Percentiles rank a stretch among this genome's conserved stretches.
Conservation (phyloP, 2,797 vertebrate genomes). For the Tympanoctomys barrerae region DNA sequence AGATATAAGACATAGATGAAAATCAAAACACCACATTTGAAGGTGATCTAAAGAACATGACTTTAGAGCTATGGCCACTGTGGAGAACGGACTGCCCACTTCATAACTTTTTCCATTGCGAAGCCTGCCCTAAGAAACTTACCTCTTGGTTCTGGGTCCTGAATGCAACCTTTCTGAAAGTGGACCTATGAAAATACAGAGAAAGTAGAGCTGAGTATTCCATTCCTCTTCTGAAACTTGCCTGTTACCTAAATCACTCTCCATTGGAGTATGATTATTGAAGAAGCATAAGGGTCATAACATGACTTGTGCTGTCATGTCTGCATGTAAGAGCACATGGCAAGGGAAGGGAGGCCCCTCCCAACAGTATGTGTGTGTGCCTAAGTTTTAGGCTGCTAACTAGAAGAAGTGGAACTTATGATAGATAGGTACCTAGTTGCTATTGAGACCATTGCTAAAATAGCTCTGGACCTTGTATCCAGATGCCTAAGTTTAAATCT, state of each 20-base stretch:
- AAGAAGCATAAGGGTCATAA: background rate
- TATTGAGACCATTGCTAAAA: background rate
- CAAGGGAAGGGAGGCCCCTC: background rate
- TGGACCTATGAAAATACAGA: background rate
- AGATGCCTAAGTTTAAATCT: constrained; percentile 16
- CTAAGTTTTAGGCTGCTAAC: background rate
- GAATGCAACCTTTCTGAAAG: background rate
- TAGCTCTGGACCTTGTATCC: background rate
- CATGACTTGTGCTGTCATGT: background rate
- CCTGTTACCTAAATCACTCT: background rate
- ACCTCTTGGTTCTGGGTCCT: background rate
- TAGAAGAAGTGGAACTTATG: background rate
- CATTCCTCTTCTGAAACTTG: constrained; percentile 30
- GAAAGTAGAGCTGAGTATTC: background rate
- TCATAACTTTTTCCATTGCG: background rate
- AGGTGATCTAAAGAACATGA: background rate
- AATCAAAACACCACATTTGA: constrained; percentile 36
- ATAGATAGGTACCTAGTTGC: background rate
- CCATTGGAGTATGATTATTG: background rate
- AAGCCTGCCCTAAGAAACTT: background rate
- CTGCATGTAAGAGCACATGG: background rate
- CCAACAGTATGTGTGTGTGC: background rate
- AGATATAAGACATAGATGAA: background rate
- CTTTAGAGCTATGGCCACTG: background rate
- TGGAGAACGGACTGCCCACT: background rate